Evolutionary conservation across 1,140 invertebrate genomes (phyloP).

Genomic region (Saccostrea cuccullata): DNA sequence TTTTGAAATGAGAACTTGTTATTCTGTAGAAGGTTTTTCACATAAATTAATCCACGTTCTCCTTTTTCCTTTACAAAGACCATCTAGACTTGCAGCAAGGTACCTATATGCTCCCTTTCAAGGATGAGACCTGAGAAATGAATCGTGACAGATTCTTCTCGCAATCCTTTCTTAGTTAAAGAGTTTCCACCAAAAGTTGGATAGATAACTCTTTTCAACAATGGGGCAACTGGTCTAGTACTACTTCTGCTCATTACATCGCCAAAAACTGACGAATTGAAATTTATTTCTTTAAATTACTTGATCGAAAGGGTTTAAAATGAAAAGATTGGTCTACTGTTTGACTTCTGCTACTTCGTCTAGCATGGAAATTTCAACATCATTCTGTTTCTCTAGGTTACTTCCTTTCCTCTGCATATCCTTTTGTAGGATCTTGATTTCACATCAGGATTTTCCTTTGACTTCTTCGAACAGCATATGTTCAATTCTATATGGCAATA

Average conservation of each 20-base stretch:
- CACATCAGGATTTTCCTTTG: slow-evolving; percentile 25
- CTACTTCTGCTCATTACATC: slow-evolving; percentile 35
- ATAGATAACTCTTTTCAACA: slow-evolving; percentile 27
- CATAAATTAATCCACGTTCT: slow-evolving; percentile 40
- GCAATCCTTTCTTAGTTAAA: slow-evolving; percentile 35
- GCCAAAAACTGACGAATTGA: slow-evolving; percentile 47
- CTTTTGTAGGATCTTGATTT: slow-evolving; percentile 28
- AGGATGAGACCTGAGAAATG: slow-evolving; percentile 2
- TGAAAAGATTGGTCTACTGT: neutral
- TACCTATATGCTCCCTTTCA: neutral
- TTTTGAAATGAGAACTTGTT: slow-evolving; percentile 39
- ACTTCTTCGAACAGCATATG: neutral
- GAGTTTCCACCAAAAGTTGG: slow-evolving; percentile 39
- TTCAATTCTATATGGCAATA: neutral
- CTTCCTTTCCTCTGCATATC: neutral
- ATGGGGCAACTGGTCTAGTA: neutral
- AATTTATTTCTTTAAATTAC: slow-evolving; percentile 5
- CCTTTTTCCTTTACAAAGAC: neutral
- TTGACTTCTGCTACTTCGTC: neutral
- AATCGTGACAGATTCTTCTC: slow-evolving; percentile 33
- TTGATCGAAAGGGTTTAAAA: neutral
- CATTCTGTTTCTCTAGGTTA: neutral
- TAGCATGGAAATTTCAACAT: neutral
- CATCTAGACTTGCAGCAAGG: slow-evolving; percentile 42
- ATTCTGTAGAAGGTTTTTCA: slow-evolving; percentile 47